Evolutionary conservation across 2,113 vertebrate species (phyloP), one percentile per base, ranked within the genome.

Genomic region (Pseudorasbora parva): DNA sequence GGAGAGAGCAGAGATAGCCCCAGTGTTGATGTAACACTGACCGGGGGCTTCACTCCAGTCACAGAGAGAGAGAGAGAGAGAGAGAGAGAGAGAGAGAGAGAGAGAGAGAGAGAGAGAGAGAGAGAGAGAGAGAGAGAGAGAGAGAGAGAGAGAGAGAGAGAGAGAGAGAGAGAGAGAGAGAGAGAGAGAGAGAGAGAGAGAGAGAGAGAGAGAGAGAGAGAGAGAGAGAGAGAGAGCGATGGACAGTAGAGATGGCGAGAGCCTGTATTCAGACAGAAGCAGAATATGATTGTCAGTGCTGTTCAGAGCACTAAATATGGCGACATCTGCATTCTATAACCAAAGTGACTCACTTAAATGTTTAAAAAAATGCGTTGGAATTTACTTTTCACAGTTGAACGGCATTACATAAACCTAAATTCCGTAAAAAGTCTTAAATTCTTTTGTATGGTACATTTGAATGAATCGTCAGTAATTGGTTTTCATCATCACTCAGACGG

Each of bases 1-100:
- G 88, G 91, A 86, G 90, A 93, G 90, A 90, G 90, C 86, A 86
- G 89, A 81, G 88, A 89, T 88, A 87, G 86, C 89, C 84, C 87
- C 86, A 43, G 86, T 91, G 86, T 74, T 91, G 86, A 87, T 85
- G 56, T 82, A 37, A 56, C 68, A 84, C 64, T 85, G 76, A 79
- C 37, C 75, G 45, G 33, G 66, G 17, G 47, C 71, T 49, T 62
- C 27, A 74, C 71, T 75, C 23, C 59, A 79, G 78, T 27, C 41
- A 49, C 15, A 66, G 77, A 8, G 6, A 47, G n/a, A 62, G 41
- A 78, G 57, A 45, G 41, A 78, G 57, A 60, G 37, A 17, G 49
- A 73, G 30, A 30, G 30, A 30, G 30, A 30, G 30, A 30, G 30
- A 30, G 30, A 30, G 30, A 30, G 30, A 30, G 30, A 30, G 30